Evolutionary conservation across 1,140 invertebrate species (phyloP), one percentile per base, ranked within the genome.

Genomic region (Zaprionus vittiger): DNA sequence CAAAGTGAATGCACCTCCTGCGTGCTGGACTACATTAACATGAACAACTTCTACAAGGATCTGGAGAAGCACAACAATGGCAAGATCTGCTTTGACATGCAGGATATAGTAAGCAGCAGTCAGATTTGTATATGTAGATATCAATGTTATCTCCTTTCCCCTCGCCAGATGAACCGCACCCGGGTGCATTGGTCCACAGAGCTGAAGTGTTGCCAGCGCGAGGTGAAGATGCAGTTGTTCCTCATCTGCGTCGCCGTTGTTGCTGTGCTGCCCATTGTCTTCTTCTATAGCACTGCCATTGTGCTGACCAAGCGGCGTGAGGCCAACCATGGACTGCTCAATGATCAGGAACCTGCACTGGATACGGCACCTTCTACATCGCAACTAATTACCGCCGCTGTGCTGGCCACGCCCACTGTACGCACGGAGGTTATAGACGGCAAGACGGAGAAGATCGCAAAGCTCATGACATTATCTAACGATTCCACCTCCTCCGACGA

Each of bases 81-180:
- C 5, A 57, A 81, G 26, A 79, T 92, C 14, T 92, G 91, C 49
- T 92, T 77, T 15, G 91, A 92, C 57, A 59, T 92, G 41, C 84
- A 92, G 64, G 91, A 92, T 57, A 75, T 81, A 28, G 91, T 92
- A 65, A 12, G 66, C 61, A 15, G 0, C 12, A 14, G 44, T 3
- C 1, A 20, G 17, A n/a, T 34, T 15, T 31, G 24, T 7, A 11
- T 9, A 20, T 54, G 11, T 11, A 34, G 38, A 5, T 47, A 17
- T 31, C 41, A 22, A 4, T 47, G 17, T 24, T 15, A 69, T 22
- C 20, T 37, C 4, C 24, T 12, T 56, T 38, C 14, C 14, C 0
- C 3, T 22, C 71, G 49, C 1, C 24, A 92, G 91, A 92, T 92
- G 91, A 92, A 92, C 73, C 80, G 84, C 14, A 92, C 91, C 0